Evolutionary conservation across 2,113 vertebrate genomes (phyloP).

Genomic region (Oxyruncus cristatus): DNA sequence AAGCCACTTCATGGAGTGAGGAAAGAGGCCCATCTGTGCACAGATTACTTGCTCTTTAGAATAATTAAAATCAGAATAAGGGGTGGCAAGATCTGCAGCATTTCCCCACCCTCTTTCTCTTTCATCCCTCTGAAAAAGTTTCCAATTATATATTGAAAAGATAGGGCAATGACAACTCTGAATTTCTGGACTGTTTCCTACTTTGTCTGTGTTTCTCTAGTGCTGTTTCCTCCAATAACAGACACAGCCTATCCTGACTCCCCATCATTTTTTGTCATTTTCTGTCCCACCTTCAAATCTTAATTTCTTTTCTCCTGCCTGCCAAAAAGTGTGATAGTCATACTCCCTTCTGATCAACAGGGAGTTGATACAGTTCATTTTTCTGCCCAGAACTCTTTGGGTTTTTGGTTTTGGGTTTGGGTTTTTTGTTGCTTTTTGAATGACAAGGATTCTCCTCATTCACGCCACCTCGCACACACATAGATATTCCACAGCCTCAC

Average conservation of each 20-base stretch:
- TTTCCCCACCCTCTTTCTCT: neutral
- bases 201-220: neutral
- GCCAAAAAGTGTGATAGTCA: neutral
- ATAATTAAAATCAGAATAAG: neutral
- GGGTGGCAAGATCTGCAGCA: neutral
- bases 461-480: neutral
- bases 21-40: neutral
- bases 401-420: neutral
- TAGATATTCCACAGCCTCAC: neutral
- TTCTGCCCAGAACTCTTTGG: neutral
- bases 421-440: neutral
- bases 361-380: neutral
- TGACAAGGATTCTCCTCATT: neutral
- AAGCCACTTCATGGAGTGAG: neutral
- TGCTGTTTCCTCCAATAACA: neutral
- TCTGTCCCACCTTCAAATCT: neutral
- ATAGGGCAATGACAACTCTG: neutral
- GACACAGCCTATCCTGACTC: neutral
- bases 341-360: neutral
- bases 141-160: neutral
- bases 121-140: neutral
- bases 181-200: neutral
- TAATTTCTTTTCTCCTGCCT: neutral
- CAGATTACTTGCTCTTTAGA: neutral
- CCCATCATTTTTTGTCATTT: neutral